These are phyloP conservation scores for Drosophila ambigua DNA, from an alignment of 1,140 invertebrate species.

Conservation along the genomic window DNA sequence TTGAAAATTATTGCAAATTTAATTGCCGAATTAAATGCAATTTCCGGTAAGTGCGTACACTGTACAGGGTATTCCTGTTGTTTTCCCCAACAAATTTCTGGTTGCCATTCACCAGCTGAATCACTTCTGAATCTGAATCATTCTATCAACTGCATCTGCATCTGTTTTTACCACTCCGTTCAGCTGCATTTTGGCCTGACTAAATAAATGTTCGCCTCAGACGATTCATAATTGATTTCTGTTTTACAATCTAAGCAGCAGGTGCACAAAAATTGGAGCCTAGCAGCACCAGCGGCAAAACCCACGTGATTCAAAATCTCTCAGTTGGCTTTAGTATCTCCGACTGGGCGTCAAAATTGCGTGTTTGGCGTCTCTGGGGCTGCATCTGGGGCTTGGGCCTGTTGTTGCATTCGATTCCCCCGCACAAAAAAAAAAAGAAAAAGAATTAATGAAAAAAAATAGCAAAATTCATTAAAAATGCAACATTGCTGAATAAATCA, in stretches of 20 bases:
- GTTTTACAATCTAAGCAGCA: constrained; percentile 54
- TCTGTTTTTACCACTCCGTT: neutral
- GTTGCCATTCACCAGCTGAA: too few relatives aligned
- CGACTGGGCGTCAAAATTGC: constrained; percentile 47
- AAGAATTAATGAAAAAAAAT: constrained; percentile 33
- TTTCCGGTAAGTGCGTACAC: too few relatives aligned
- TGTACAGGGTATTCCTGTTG: too few relatives aligned
- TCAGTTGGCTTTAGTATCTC: constrained; percentile 21
- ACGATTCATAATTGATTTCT: constrained; percentile 65
- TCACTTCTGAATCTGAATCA: too few relatives aligned
- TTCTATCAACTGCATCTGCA: neutral
- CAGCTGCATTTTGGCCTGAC: neutral
- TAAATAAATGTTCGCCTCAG: constrained; percentile 11
- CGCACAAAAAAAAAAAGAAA: constrained; percentile 29
- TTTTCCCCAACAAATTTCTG: too few relatives aligned
- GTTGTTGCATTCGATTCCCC: constrained; percentile 31
- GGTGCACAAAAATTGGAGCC: constrained; percentile 61
- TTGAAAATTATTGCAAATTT: too few relatives aligned
- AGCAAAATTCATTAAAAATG: constrained; percentile 67
- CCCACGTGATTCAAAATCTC: constrained; percentile 28
- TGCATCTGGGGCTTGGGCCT: constrained; percentile 24
- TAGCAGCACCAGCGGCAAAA: constrained; percentile 22
- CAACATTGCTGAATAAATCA: constrained; percentile 73
- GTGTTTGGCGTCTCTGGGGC: constrained; percentile 28
- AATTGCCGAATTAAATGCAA: too few relatives aligned